These are phyloP conservation scores for Pterocles gutturalis DNA, from an alignment of 2,113 vertebrate genomes.

Conservation along the genomic window DNA sequence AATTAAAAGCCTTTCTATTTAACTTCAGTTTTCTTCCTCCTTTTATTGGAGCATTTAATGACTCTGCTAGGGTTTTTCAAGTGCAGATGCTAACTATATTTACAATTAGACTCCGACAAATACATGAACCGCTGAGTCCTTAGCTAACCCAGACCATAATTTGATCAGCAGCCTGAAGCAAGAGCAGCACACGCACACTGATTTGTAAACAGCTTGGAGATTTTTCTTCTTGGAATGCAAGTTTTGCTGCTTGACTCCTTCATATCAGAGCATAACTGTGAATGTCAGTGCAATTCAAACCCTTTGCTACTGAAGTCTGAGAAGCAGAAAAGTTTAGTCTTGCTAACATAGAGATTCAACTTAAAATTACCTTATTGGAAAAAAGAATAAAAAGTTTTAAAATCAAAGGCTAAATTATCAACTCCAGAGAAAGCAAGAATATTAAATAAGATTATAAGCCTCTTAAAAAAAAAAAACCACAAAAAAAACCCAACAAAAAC, in stretches of 20 bases:
- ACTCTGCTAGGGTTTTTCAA: not conserved
- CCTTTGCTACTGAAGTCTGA: not conserved
- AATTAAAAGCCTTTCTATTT: not conserved
- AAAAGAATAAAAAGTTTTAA: not conserved
- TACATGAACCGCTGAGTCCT: not conserved
- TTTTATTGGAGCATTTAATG: not conserved
- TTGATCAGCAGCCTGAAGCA: conserved; percentile 8
- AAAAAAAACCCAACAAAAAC: no score
- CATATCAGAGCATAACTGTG: accelerated
- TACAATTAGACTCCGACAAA: not conserved
- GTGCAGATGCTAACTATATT: not conserved
- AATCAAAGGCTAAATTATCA: not conserved
- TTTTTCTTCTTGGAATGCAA: not conserved
- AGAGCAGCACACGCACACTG: not conserved
- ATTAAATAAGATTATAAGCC: not conserved
- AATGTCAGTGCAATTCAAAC: not conserved
- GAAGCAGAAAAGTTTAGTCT: not conserved
- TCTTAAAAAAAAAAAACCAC: not conserved
- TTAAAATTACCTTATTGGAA: not conserved
- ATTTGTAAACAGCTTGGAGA: not conserved
- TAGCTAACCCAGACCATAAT: not conserved
- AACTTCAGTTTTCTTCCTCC: not conserved
- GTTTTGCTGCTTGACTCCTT: not conserved
- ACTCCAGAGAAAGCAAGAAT: not conserved
- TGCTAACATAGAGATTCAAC: not conserved